Base-by-base conservation (phyloP, 2,113 vertebrate genomes). In the Sitta europaea region DNA sequence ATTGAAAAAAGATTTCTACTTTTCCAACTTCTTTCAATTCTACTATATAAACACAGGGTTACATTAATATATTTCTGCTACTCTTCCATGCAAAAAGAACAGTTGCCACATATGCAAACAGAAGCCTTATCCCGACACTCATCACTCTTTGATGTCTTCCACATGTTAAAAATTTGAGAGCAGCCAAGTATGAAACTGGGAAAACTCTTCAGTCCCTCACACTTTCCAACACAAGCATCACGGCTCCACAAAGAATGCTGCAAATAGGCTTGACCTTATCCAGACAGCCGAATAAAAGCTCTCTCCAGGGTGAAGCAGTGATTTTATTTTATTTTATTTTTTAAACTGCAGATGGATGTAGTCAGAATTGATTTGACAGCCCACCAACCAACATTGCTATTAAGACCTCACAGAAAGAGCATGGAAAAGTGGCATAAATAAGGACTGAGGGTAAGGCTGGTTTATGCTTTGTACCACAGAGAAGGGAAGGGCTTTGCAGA, bases 251-350 rank as follows among this genome's bases (percentile, higher is more conserved):
- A 95, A 91, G 59, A 83, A 92, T 25, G n/a, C 36, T 92, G 31
- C 72, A 92, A 88, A 29, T 59, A 93, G 54, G 42, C 55, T 71
- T 83, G 82, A 94, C 87, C 80, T 91, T 92, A 90, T 28, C 51
- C 40, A 90, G 42, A 48, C 36, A 90, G 81, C 36, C 92, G 67
- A 92, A 66, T 83, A 88, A 95, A 85, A 88, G 71, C 51, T 77
- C 71, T 90, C 67, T 95, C 43, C 62, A 51, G 43, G 36, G 48
- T 58, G 40, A 92, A 80, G 40, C 51, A 47, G 43, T 48, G 68
- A 88, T 76, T 93, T 91, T 4, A 45, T 57, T n/a, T n/a, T 18
- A 19, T 43, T 87, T 81, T 54, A 58, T 68, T 95, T 94, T 91
- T 93, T 29, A 85, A 92, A 70, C 14, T 2, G 3, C 82, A 88